A percentile compares a stretch with the other conserved stretches of the same genome.
These are phyloP conservation scores for Calycopis cecrops DNA, from an alignment of 1,140 invertebrate genomes.

Conservation along the genomic window DNA sequence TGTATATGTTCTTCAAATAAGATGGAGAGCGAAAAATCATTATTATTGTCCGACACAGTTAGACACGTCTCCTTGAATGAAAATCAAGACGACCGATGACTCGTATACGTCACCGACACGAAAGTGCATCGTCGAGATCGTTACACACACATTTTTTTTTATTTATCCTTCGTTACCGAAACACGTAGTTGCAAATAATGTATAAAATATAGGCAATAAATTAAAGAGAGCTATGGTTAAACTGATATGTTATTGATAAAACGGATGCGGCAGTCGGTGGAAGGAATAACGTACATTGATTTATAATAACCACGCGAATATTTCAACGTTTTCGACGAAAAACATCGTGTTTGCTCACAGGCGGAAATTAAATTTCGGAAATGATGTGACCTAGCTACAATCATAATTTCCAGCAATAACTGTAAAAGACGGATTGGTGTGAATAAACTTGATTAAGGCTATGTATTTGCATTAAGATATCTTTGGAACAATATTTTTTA, in stretches of 20 bases:
- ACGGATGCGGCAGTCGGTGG: neutral
- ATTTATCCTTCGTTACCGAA: neutral
- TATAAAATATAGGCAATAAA: neutral
- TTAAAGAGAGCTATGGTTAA: neutral
- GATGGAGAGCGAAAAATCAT: too few relatives aligned
- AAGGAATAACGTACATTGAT: slow-evolving; percentile 5
- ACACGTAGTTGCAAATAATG: neutral
- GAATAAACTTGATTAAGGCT: neutral
- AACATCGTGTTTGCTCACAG: neutral
- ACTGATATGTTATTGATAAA: neutral
- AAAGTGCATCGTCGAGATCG: too few relatives aligned
- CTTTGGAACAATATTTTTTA: too few relatives aligned
- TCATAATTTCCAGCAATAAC: slow-evolving; percentile 4
- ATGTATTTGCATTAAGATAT: too few relatives aligned
- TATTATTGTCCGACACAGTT: too few relatives aligned
- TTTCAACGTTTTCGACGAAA: neutral
- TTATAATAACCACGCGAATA: neutral
- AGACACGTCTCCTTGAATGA: too few relatives aligned
- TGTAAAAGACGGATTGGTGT: slow-evolving; percentile 5
- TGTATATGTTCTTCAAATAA: too few relatives aligned
- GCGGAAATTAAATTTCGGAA: slow-evolving; percentile 1
- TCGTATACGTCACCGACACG: too few relatives aligned
- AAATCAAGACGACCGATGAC: too few relatives aligned
- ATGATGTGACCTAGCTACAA: neutral
- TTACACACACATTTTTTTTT: too few relatives aligned